Conservation (phyloP, 1,140 invertebrate species). For the Oedothorax gibbosus region DNA sequence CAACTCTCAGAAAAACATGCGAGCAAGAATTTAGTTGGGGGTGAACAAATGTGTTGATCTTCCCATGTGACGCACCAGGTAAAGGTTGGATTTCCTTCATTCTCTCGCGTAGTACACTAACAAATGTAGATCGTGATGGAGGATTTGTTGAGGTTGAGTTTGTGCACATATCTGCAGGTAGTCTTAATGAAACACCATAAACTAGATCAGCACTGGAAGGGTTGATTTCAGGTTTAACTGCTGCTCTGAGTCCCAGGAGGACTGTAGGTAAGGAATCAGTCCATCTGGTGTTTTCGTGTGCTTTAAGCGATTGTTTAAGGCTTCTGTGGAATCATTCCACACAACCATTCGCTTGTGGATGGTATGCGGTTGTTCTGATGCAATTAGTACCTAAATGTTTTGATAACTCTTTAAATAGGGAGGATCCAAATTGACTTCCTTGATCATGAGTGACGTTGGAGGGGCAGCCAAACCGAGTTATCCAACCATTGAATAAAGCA, state of each 20-base stretch:
- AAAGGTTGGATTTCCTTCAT: neutral
- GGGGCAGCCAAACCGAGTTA: slow-evolving; percentile 65
- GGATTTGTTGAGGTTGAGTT: too few species aligned
- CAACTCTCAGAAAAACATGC: slow-evolving; percentile 13
- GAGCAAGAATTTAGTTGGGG: neutral
- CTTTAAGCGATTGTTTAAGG: neutral
- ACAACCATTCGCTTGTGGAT: neutral
- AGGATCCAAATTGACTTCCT: slow-evolving; percentile 69
- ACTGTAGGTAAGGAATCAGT: neutral
- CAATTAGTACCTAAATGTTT: neutral
- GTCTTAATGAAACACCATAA: neutral
- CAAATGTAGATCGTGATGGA: neutral
- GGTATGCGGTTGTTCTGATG: neutral
- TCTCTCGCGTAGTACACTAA: neutral
- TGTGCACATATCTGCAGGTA: neutral
- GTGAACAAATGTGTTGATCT: neutral
- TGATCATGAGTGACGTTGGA: slow-evolving; percentile 67
- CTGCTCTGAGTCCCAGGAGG: neutral
- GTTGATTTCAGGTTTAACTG: neutral
- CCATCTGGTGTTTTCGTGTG: neutral
- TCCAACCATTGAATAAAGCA: slow-evolving; percentile 65
- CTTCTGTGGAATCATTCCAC: neutral
- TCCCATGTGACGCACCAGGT: neutral
- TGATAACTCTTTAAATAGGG: slow-evolving; percentile 21
- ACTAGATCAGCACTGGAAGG: neutral